A percentile compares a stretch with the other conserved stretches of the same genome.
Evolutionary conservation across 64 coral and sea anemone genomes (phyloP).

Genomic region (Porites australiensis): DNA sequence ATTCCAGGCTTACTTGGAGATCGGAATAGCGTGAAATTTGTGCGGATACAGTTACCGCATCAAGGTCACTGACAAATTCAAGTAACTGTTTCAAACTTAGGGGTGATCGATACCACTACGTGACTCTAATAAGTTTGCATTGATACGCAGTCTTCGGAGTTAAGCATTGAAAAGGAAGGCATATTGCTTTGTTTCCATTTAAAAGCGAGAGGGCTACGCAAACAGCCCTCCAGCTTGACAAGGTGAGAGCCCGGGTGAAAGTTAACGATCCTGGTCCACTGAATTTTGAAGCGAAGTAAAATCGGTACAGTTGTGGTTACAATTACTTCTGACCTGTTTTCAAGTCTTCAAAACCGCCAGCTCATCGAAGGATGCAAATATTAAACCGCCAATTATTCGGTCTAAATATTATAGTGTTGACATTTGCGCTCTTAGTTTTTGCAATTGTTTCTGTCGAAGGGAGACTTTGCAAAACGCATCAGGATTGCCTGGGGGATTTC

Average conservation of each 20-base stretch:
- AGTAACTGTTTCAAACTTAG: not conserved
- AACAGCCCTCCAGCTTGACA: no score
- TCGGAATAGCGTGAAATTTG: not conserved
- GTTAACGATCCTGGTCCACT: no score
- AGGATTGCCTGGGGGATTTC: constrained; percentile 57
- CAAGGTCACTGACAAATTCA: not conserved
- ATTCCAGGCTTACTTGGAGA: not conserved
- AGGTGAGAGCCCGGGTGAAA: no score
- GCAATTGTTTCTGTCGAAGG: not conserved
- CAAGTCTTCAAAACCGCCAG: not conserved
- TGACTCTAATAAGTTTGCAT: not conserved
- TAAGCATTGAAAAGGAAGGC: no score
- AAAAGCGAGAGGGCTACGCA: no score
- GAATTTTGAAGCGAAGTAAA: not conserved
- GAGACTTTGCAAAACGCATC: constrained; percentile 4
- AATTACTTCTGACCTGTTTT: not conserved
- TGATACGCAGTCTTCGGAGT: not conserved
- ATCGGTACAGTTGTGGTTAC: not conserved
- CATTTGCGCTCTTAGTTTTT: not conserved
- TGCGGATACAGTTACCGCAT: not conserved
- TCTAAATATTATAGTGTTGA: not conserved
- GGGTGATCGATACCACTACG: not conserved
- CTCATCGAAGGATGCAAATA: not conserved
- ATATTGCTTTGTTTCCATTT: no score
- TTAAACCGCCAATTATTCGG: not conserved